A percentile compares a stretch with the other conserved stretches of the same genome.
These are phyloP conservation scores for Larimichthys crocea DNA, from an alignment of 2,113 vertebrate genomes.

Conservation along the genomic window DNA sequence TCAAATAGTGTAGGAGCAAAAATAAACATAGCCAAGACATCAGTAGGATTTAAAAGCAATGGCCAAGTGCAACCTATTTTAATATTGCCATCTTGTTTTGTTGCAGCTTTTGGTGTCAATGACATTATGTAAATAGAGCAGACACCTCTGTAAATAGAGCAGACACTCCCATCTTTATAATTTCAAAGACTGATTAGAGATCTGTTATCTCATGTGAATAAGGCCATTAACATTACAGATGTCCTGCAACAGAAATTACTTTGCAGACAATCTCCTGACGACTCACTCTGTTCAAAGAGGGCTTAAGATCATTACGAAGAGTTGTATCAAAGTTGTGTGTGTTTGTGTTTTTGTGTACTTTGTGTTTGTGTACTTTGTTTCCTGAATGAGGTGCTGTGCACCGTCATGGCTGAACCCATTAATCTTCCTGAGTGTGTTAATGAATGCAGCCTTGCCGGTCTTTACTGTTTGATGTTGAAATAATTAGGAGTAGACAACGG, in stretches of 20 bases:
- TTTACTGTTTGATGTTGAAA: slow-evolving; percentile 71
- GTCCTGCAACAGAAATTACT: slow-evolving; percentile 42
- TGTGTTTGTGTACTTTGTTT: slow-evolving; percentile 23
- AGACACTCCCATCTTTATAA: slow-evolving; percentile 53
- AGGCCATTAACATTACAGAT: slow-evolving; percentile 56
- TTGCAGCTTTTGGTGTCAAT: neutral
- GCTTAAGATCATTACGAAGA: slow-evolving; percentile 26
- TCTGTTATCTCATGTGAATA: slow-evolving; percentile 51
- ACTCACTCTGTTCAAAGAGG: slow-evolving; percentile 24
- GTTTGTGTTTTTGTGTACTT: slow-evolving; percentile 21
- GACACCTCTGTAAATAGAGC: slow-evolving; percentile 43
- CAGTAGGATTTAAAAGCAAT: neutral
- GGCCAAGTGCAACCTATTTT: neutral
- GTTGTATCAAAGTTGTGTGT: slow-evolving; percentile 22
- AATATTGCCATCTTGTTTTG: neutral
- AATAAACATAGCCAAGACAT: no score
- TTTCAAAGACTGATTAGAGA: slow-evolving; percentile 51
- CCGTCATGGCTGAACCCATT: slow-evolving; percentile 63
- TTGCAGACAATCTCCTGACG: slow-evolving; percentile 18
- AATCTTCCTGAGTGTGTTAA: slow-evolving; percentile 72
- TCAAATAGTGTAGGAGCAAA: neutral
- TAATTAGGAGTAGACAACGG: slow-evolving; percentile 64
- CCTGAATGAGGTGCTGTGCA: slow-evolving; percentile 2
- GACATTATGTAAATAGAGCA: slow-evolving; percentile 30
- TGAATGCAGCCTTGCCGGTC: slow-evolving; percentile 58